Base-by-base conservation (phyloP, 2,797 vertebrate genomes). In the Falco peregrinus region DNA sequence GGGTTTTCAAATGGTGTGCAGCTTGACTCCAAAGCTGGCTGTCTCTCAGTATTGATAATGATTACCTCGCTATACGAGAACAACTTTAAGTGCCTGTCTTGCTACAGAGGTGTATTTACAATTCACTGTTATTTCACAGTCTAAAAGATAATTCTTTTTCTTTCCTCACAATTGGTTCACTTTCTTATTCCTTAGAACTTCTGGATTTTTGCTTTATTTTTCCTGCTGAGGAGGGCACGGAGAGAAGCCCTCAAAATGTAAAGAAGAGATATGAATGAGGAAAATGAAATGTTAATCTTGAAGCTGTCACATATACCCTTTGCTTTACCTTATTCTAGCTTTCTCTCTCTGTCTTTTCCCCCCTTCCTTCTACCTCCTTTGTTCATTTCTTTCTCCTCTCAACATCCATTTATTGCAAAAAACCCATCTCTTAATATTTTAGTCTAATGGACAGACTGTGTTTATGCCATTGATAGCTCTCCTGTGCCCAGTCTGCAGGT, bases 221-320 rank as follows among this genome's bases (percentile, higher is more conserved):
- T 56, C 9, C n/a, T 84, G 11, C 5, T 5, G 22, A 25, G 39
- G 1, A 1, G 6, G 9, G 2, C 31, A 53, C 16, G n/a, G 14
- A 82, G 12, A 39, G 19, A 83, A 71, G 35, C 4, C 10, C 28
- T 10, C 5, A 7, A 79, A 81, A 79, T 33, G 20, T 41, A n/a
- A 24, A 43, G 51, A 61, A 54, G 22, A 5, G 20, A 25, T 53
- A 22, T 20, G 31, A 78, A 67, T 67, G 54, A 59, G 29, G 21
- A 79, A 81, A 90, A 77, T 7, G 4, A 13, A 82, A 71, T 41
- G 22, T 73, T 78, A 65, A 51, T 39, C 33, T 87, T 35, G 33
- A 76, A 53, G 19, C 22, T 65, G 14, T 50, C 17, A 33, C 10
- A 78, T 81, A 48, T 4, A 43, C 7, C 11, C 22, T 84, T 63